phyloP scores from a whole-genome alignment of 2,888 invertebrate species.

The Emmelina monodactyla region DNA sequence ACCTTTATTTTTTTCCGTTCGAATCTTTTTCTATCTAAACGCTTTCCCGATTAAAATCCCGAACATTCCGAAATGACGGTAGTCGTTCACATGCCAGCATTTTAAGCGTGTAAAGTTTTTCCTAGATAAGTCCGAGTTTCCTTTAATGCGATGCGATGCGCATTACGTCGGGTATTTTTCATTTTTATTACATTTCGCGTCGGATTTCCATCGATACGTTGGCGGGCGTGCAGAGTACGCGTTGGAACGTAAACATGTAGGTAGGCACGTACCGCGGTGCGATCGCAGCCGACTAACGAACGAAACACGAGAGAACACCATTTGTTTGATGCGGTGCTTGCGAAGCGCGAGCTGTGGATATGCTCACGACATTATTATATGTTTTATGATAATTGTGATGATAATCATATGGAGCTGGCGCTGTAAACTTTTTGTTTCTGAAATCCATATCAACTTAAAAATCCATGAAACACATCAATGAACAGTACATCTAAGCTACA shows the following conservation, averaged over 20 bases:
- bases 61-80: too few relatives aligned
- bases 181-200: conserved; percentile 17
- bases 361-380: conserved; percentile 1
- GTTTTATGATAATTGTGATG: too few relatives aligned
- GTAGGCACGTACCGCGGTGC: conserved; percentile 18
- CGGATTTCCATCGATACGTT: conserved; percentile 28
- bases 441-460: too few relatives aligned
- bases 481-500: too few relatives aligned
- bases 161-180: conserved; percentile 12
- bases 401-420: too few relatives aligned
- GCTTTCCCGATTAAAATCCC: too few relatives aligned
- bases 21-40: too few relatives aligned
- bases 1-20: too few relatives aligned
- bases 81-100: too few relatives aligned
- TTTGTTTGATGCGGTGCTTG: conserved; percentile 26
- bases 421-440: too few relatives aligned
- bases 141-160: conserved; percentile 2
- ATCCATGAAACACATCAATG: too few relatives aligned
- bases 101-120: too few relatives aligned
- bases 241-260: conserved; percentile 42
- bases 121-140: not conserved
- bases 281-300: conserved; percentile 55
- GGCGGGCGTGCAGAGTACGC: conserved; percentile 23
- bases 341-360: not conserved
- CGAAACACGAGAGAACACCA: conserved; percentile 35